Evolutionary conservation across 1,140 invertebrate genomes (phyloP), one percentile per base, ranked within the genome.

Genomic region (Neuroterus valhalla): DNA sequence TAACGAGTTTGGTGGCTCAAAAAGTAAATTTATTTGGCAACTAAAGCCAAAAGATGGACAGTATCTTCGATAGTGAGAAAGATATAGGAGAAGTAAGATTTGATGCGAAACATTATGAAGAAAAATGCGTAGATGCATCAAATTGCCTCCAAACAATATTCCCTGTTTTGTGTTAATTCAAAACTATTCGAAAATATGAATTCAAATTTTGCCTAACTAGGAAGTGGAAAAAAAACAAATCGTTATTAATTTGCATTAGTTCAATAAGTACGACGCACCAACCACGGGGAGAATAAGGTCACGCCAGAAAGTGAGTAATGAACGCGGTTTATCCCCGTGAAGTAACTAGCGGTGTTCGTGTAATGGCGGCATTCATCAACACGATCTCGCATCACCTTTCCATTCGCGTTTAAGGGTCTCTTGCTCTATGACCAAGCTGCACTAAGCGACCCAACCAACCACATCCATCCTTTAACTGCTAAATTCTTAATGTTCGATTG

Each of bases 351-450:
- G 84, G 84, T 87, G 87, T 87, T 88, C 87, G 86, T 88, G 87
- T 88, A 89, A 89, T 89, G 87, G 87, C 83, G 83, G 84, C 87
- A 89, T 89, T 89, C 87, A 88, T 89, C 87, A 89, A 84, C 85
- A 82, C 85, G 87, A 87, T 89, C 86, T 86, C 80, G 73, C 85
- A 86, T 88, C 85, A 84, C 84, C 82, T 86, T 86, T 85, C 83
- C 84, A 81, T 87, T 87, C 85, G 83, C 80, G 81, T 83, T 87
- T 86, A 84, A 82, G 81, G 84, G 84, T 84, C 83, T 83, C 84
- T 79, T 83, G 76, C 79, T 80, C 62, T 44, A 17, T 17, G n/a
- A 45, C 6, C 44, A 46, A 17, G 6, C 38, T 62, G 23, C 6
- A 48, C 44, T 48, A 66, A 31, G 21, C 31, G 31, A 38, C 3